Base-by-base conservation (phyloP, 2,888 invertebrate genomes). In the Crossocerus cetratus region DNA sequence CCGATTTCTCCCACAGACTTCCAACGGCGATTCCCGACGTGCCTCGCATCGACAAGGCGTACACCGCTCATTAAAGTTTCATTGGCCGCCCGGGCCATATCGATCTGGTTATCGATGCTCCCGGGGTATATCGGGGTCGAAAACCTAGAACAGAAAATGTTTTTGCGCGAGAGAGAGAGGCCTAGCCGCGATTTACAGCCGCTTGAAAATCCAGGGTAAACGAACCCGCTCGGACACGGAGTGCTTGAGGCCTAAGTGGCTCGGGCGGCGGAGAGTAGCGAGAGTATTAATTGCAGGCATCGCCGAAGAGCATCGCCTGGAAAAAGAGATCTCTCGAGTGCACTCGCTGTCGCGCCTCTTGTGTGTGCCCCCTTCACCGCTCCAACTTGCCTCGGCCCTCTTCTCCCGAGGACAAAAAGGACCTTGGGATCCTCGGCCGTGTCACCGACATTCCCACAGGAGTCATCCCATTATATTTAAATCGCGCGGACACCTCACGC, bases 381-480 rank as follows among this genome's bases (percentile, higher is more conserved):
- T 62, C 66, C 23, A 54, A 8, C 22, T 54, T 59, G 49, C 44
- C 20, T 21, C 20, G 53, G 42, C 59, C 49, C 22, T 54, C 58
- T 68, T 56, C 65, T 67, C 71, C 21, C 58, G 70, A 72, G 74
- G 72, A 77, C 81, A 80, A 81, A 72, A 73, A 83, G 72, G 76
- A 83, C 83, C 84, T 84, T 83, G 81, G 72, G 74, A 73, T 77
- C 81, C 78, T 73, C 62, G 64, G 63, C 65, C 63, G 74, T 78
- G 81, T 83, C 82, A 75, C 73, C 80, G 76, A 83, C 79, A 78
- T 83, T 82, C 80, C 76, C 75, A 79, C 76, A 78, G 78, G 83
- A 84, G 83, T 86, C 83, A 84, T 81, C 70, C 84, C 63, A 85
- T 85, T 85, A 86, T 86, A 86, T 85, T 86, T 84, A 85, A 85